Percentiles rank a stretch among this genome's conserved stretches.
These are phyloP conservation scores for Astyanax mexicanus DNA, from an alignment of 2,797 vertebrate genomes.

Conservation along the genomic window DNA sequence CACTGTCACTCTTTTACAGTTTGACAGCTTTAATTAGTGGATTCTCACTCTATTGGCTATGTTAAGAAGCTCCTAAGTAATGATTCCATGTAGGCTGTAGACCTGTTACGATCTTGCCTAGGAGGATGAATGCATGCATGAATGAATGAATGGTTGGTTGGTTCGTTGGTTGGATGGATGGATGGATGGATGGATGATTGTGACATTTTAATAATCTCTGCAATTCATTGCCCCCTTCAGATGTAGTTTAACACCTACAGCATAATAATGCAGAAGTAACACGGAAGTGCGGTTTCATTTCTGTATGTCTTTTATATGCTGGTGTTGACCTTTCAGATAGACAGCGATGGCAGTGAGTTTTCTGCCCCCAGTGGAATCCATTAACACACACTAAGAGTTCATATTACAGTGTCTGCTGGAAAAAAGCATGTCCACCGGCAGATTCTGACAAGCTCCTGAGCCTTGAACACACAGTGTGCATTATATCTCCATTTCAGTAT, in stretches of 20 bases:
- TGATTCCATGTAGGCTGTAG: no score
- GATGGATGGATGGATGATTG: no score
- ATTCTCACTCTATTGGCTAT: no score
- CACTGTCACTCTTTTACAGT: no score
- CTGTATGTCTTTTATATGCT: slow-evolving; percentile 3
- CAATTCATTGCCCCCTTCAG: no score
- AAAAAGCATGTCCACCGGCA: background rate
- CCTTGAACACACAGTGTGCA: background rate
- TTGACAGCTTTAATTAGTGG: no score
- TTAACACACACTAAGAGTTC: background rate
- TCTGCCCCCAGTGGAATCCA: background rate
- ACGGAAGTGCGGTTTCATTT: background rate
- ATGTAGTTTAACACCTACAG: background rate
- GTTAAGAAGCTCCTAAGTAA: no score
- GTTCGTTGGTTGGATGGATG: no score
- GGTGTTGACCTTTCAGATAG: background rate
- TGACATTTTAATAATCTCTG: no score
- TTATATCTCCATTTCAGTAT: background rate
- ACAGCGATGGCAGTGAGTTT: background rate
- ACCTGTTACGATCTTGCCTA: no score
- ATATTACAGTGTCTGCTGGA: background rate
- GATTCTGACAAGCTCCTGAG: background rate
- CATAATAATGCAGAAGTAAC: background rate
- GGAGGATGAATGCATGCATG: no score
- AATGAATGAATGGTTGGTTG: no score